Evolutionary conservation across 2,888 invertebrate genomes (phyloP).

Genomic region (Eudasyphora cyanicolor): DNA sequence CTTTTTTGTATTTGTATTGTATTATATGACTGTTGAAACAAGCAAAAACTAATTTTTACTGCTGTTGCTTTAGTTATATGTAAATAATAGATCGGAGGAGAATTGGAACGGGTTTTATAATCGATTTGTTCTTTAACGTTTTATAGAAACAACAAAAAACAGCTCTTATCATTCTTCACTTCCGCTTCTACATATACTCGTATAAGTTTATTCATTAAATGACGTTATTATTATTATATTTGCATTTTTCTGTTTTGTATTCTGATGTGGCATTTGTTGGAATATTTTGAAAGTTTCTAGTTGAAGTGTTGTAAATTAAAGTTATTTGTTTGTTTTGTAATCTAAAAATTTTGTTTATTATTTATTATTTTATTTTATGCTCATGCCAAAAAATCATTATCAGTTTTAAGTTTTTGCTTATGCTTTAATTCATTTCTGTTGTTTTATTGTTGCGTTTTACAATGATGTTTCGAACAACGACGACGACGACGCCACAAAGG

Average conservation of each 20-base stretch:
- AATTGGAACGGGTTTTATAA: no score
- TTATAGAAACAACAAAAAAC: no score
- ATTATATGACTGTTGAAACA: no score
- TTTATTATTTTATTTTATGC: slow-evolving; percentile 8
- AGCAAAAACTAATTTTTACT: no score
- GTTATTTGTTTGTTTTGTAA: slow-evolving; percentile 13
- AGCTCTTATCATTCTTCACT: no score
- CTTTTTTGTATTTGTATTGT: no score
- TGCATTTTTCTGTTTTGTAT: not conserved
- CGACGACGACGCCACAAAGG: slow-evolving; percentile 38
- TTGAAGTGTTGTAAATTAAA: slow-evolving; percentile 28
- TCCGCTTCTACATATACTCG: no score
- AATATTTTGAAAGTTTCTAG: slow-evolving; percentile 44
- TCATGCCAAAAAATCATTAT: slow-evolving; percentile 49
- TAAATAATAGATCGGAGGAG: no score
- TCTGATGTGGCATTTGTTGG: slow-evolving; percentile 61
- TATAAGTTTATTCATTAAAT: no score
- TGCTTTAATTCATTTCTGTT: slow-evolving; percentile 21
- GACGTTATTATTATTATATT: no score
- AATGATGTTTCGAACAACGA: slow-evolving; percentile 26
- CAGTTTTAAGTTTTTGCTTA: slow-evolving; percentile 16
- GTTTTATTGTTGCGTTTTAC: slow-evolving; percentile 38
- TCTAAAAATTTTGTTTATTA: slow-evolving; percentile 18
- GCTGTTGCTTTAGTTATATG: no score
- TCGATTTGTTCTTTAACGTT: no score